Percentiles rank a stretch among this genome's conserved stretches.
phyloP scores from a whole-genome alignment of 2,797 vertebrate genomes.

The Spinus pinus region DNA sequence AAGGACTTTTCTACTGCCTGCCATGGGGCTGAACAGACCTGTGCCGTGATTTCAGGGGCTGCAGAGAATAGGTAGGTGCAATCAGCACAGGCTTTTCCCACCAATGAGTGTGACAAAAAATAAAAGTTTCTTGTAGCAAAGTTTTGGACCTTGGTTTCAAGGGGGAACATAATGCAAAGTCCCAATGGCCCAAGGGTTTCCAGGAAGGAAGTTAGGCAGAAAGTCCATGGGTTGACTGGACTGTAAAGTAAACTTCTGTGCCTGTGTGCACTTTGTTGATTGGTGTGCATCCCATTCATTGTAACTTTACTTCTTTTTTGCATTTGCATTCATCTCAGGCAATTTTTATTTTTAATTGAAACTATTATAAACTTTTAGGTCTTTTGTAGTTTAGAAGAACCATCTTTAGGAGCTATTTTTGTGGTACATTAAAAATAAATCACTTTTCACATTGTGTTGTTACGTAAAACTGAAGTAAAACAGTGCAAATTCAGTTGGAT shows the following conservation, averaged over 20 bases:
- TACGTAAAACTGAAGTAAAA: neutral
- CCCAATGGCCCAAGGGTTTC: accelerated
- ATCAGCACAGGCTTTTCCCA: neutral
- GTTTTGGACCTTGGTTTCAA: neutral
- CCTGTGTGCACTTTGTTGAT: neutral
- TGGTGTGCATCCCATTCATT: neutral
- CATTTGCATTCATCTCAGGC: neutral
- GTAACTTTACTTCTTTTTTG: neutral
- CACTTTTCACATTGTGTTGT: neutral
- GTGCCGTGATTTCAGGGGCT: neutral
- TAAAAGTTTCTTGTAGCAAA: neutral
- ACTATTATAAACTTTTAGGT: neutral
- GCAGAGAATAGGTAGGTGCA: neutral
- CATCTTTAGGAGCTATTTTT: neutral
- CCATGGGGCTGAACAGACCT: neutral
- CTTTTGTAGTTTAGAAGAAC: neutral
- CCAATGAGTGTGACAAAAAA: neutral
- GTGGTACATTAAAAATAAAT: neutral
- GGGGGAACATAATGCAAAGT: neutral
- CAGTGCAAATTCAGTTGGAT: neutral
- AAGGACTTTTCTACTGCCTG: neutral
- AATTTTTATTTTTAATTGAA: neutral
- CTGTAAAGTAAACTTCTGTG: neutral
- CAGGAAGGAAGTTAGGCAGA: neutral
- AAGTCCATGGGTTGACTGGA: neutral